phyloP scores from a whole-genome alignment of 2,113 vertebrate genomes.

The Dendrocopos noguchii region DNA sequence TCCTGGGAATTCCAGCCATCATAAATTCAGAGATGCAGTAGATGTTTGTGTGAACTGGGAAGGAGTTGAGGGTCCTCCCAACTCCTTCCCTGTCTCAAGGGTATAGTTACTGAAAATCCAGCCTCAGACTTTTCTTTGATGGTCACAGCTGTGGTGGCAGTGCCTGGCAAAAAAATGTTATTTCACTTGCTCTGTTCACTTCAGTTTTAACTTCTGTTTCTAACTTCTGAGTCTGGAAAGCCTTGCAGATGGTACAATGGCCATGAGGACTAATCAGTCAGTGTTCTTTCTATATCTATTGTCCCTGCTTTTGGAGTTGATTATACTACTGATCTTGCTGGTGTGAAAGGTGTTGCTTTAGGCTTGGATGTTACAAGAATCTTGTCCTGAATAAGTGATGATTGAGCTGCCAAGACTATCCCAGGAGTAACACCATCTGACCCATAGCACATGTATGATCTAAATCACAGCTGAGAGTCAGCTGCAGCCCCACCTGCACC shows the following conservation, averaged over 20 bases:
- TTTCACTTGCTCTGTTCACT: background rate
- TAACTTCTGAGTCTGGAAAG: background rate
- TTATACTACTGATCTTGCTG: background rate
- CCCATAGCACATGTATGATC: background rate
- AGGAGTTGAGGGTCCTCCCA: background rate
- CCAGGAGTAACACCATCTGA: background rate
- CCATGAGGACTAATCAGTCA: background rate
- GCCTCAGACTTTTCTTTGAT: background rate
- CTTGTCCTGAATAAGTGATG: background rate
- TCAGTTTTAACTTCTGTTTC: background rate
- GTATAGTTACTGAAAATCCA: background rate
- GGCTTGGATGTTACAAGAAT: background rate
- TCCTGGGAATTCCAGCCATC: background rate
- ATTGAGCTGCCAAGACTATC: background rate
- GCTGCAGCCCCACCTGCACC: background rate
- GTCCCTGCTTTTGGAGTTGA: background rate
- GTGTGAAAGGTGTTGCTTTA: background rate
- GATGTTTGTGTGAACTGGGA: background rate
- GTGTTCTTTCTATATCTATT: background rate
- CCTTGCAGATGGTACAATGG: background rate
- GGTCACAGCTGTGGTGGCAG: background rate
- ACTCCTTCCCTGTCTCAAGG: background rate
- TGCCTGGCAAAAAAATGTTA: background rate
- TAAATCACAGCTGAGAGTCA: background rate
- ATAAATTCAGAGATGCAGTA: background rate